Base-by-base conservation (phyloP, 1,140 invertebrate species). In the Venturia canescens region DNA sequence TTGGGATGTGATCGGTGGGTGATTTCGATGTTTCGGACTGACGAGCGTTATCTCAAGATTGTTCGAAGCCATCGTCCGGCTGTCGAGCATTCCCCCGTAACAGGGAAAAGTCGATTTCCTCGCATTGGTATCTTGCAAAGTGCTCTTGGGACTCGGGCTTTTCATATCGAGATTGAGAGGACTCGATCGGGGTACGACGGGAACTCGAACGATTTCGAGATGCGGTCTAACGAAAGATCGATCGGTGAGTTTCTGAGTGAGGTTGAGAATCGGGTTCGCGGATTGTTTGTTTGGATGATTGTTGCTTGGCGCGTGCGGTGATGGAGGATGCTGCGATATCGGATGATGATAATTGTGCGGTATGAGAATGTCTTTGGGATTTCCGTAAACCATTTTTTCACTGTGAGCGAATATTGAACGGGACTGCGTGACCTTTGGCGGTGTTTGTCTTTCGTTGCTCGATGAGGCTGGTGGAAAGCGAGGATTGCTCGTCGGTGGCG, bases 331-430 rank as follows among this genome's bases (percentile, higher is more conserved):
- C 53, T 70, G 83, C 7, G 67, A 77, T 66, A 69, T 75, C 27
- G 23, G 27, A 60, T 60, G 71, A 15, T 80, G 86, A 83, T 88
- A 90, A 70, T 90, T 90, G 0, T 93, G 92, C 2, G 92, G 89
- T 83, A 92, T 89, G 80, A 94, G 91, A 13, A 93, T 92, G 80
- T 95, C 94, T 84, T 95, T 95, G 0, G 95, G 95, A 89, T 95
- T 95, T 0, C 95, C 94, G 83, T 96, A 95, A 7, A 95, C 94
- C 0, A 92, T 95, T 80, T 93, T 94, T 83, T 95, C 94, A 18
- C 92, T 93, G 38, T 93, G 93, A 1, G 92, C 91, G 86, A 94
- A 96, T 66, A 95, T 94, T 18, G 93, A 94, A 50, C 93, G 93
- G 0, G 93, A 94, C 84, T 95, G 95, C 1, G 93, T 93, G 0